phyloP scores from a whole-genome alignment of 2,888 invertebrate genomes.

The Orgyia antiqua region DNA sequence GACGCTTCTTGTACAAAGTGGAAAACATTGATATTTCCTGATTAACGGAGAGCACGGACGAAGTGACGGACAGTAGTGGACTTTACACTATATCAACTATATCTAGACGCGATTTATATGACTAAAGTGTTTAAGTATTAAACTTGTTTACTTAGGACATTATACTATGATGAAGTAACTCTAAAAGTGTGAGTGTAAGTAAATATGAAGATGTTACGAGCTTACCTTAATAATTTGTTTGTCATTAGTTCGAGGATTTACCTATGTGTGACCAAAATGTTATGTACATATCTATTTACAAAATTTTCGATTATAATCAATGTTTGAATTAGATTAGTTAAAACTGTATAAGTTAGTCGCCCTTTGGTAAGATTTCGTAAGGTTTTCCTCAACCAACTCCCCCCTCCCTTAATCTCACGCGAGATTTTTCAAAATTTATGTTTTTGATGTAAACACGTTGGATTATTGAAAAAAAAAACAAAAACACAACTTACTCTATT shows the following conservation, averaged over 20 bases:
- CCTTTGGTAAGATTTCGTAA: no score
- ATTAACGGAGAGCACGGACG: conserved; percentile 73
- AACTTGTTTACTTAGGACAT: conserved; percentile 1
- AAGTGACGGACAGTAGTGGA: conserved; percentile 67
- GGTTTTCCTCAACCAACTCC: no score
- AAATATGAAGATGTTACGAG: conserved; percentile 48
- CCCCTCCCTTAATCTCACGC: no score
- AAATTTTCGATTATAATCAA: not conserved
- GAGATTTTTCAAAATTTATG: no score
- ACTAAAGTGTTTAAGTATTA: conserved; percentile 27
- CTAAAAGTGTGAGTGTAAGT: conserved; percentile 17
- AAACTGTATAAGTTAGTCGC: no score
- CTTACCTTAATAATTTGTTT: conserved; percentile 33
- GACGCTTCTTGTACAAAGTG: conserved; percentile 60
- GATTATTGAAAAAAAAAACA: no score
- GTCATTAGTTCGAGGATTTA: conserved; percentile 16
- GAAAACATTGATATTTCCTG: conserved; percentile 68
- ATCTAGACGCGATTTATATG: conserved; percentile 58
- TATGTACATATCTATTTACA: not conserved
- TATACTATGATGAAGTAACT: no score
- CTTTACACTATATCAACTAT: conserved; percentile 61
- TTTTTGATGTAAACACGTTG: no score
- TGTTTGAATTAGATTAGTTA: no score
- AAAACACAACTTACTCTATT: no score
- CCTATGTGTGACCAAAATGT: conserved; percentile 5